phyloP scores from a whole-genome alignment of 2,113 vertebrate species.

The Hydrochoerus hydrochaeris region DNA sequence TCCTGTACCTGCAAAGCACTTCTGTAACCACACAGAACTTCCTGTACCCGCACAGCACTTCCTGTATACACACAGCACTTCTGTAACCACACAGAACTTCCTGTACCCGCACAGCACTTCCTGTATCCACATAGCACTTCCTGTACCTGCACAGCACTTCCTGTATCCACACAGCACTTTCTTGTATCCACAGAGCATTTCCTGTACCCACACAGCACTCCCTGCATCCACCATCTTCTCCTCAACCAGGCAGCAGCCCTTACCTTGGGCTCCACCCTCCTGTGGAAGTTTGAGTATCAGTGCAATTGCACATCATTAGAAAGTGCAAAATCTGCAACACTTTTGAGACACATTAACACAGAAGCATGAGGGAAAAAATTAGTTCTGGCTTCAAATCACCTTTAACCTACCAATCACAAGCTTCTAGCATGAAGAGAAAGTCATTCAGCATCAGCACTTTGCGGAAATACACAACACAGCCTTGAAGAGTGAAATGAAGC shows the following conservation, averaged over 20 bases:
- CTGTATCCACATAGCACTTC: too few relatives aligned
- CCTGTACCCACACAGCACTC: too few relatives aligned
- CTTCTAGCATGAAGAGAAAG: constrained; percentile 8
- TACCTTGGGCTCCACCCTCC: neutral
- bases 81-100: too few relatives aligned
- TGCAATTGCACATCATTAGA: neutral
- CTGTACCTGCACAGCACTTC: neutral
- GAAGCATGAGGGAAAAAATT: constrained; percentile 35
- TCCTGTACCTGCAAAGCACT: too few relatives aligned
- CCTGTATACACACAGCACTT: too few relatives aligned
- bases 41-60: too few relatives aligned
- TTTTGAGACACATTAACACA: neutral
- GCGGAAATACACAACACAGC: neutral
- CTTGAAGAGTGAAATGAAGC: constrained; percentile 30
- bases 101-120: too few relatives aligned
- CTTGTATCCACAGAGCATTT: too few relatives aligned
- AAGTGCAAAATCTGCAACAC: neutral
- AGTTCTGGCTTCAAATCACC: constrained; percentile 35
- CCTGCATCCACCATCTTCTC: neutral
- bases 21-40: too few relatives aligned
- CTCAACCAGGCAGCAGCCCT: neutral
- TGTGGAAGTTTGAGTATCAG: neutral
- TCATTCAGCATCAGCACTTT: neutral
- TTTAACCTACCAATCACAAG: constrained; percentile 64
- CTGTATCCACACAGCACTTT: neutral